Percentiles rank a stretch among this genome's conserved stretches.
These are phyloP conservation scores for Micrasema longulum DNA, from an alignment of 1,140 invertebrate genomes.

Conservation along the genomic window DNA sequence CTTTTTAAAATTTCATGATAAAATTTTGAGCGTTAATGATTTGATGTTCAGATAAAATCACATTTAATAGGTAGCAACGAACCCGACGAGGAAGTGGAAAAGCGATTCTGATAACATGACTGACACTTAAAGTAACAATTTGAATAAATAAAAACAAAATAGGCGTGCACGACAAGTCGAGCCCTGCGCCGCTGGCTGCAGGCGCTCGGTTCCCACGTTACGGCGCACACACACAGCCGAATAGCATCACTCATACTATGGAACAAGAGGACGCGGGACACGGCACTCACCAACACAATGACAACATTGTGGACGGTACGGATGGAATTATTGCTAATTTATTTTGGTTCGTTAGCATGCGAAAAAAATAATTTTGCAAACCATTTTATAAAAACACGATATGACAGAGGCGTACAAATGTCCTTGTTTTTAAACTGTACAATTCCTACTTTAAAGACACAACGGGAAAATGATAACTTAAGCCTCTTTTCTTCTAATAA, in stretches of 20 bases:
- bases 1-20: too few relatives aligned
- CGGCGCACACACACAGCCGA: conserved; percentile 27
- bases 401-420: too few relatives aligned
- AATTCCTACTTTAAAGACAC: too few relatives aligned
- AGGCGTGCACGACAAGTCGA: conserved; percentile 23
- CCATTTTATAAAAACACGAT: too few relatives aligned
- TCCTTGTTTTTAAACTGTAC: too few relatives aligned
- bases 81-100: too few relatives aligned
- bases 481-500: too few relatives aligned
- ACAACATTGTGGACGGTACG: background rate
- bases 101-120: too few relatives aligned
- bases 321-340: background rate
- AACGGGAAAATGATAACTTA: too few relatives aligned
- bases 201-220: conserved; percentile 45
- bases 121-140: background rate
- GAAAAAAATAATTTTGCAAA: background rate
- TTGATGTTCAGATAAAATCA: too few relatives aligned
- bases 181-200: conserved; percentile 28
- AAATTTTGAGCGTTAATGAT: too few relatives aligned
- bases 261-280: background rate
- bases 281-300: background rate
- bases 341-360: background rate
- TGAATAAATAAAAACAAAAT: conserved; percentile 10
- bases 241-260: background rate
- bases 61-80: too few relatives aligned